Evolutionary conservation across 2,888 invertebrate genomes (phyloP).

Genomic region (Pristionchus exspectatus): DNA sequence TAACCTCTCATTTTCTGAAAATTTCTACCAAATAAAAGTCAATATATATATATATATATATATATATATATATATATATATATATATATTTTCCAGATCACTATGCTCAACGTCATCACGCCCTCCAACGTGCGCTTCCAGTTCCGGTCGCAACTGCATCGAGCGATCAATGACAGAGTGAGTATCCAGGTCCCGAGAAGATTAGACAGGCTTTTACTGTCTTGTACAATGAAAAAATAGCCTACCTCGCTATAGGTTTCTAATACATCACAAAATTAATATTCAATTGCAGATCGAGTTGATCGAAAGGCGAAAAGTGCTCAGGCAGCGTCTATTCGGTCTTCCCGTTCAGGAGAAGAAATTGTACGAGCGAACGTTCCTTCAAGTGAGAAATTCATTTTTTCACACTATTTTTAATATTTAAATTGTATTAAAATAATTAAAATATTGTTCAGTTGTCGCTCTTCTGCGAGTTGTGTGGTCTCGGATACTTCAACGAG

Average conservation of each 20-base stretch:
- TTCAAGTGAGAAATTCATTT: neutral
- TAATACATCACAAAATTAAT: too few species aligned
- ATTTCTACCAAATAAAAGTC: too few species aligned
- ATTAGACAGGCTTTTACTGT: too few species aligned
- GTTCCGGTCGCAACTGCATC: neutral
- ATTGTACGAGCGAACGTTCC: neutral
- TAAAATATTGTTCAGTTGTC: neutral
- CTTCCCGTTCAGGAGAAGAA: neutral
- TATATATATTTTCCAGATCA: neutral
- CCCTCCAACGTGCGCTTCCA: neutral
- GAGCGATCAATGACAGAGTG: neutral
- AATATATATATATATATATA: too few species aligned
- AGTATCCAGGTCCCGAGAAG: too few species aligned
- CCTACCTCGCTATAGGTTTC: too few species aligned
- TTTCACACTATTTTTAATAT: neutral
- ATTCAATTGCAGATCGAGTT: neutral
- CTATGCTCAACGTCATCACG: neutral
- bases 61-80: too few species aligned
- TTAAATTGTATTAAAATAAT: neutral
- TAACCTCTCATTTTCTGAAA: too few species aligned
- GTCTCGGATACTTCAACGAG: neutral
- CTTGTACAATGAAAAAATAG: too few species aligned
- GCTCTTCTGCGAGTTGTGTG: neutral
- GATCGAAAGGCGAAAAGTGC: neutral
- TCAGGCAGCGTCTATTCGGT: neutral